phyloP scores from a whole-genome alignment of 92 coral and sea anemone species.

The Zoanthus gigantus region DNA sequence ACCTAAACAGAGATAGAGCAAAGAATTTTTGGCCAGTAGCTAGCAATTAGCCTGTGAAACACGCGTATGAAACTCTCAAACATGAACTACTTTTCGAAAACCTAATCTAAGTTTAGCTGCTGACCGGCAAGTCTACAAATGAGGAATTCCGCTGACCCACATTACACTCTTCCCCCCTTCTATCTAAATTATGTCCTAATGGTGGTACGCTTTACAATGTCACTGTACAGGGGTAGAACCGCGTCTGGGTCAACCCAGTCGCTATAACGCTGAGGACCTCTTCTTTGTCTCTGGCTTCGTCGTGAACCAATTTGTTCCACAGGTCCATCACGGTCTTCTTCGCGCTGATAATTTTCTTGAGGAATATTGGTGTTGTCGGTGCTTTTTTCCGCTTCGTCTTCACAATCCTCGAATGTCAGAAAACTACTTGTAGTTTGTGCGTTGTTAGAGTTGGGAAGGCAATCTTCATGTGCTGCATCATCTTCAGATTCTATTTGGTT shows the following conservation, averaged over 20 bases:
- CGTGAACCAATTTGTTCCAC: background rate
- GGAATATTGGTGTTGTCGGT: constrained; percentile 7
- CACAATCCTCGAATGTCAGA: background rate
- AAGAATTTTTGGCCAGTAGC: too few relatives aligned
- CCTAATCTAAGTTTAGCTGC: too few relatives aligned
- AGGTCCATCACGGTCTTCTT: background rate
- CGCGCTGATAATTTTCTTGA: background rate
- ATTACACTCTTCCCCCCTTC: background rate
- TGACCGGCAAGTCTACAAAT: too few relatives aligned
- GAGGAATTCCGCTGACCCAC: too few relatives aligned
- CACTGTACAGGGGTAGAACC: constrained; percentile 6
- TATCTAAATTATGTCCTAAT: background rate
- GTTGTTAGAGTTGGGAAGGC: background rate
- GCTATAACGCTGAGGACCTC: background rate
- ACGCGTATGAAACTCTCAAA: too few relatives aligned
- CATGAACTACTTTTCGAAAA: too few relatives aligned
- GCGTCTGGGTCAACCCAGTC: background rate
- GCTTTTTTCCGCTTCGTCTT: background rate
- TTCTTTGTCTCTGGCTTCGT: constrained; percentile 29
- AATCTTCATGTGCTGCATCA: constrained; percentile 6
- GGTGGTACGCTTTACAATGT: background rate
- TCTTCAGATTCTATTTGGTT: constrained; percentile 8
- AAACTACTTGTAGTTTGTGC: background rate
- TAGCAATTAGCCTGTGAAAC: too few relatives aligned
- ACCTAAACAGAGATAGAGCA: too few relatives aligned